Evolutionary conservation across 2,797 vertebrate genomes (phyloP).

Genomic region (Parotocinclus haroldoi): DNA sequence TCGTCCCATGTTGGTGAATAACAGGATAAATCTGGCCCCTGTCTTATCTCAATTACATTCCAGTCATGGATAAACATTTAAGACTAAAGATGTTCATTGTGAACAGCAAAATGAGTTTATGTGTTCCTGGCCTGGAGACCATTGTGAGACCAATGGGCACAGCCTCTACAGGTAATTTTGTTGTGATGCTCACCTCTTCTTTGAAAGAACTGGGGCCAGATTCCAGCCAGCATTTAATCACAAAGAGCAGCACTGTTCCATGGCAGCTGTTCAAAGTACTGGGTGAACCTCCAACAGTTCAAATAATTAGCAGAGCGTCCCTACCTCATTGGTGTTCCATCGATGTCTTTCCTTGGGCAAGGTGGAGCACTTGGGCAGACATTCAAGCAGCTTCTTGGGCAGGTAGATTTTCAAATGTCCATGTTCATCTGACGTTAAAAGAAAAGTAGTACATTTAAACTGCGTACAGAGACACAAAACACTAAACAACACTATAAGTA

Average conservation of each 20-base stretch:
- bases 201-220: not conserved
- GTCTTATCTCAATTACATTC: no score
- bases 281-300: not conserved
- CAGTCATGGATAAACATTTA: no score
- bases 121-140: not conserved
- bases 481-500: not conserved
- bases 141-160: not conserved
- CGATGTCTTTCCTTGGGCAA: constrained; percentile 99
- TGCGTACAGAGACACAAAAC: not conserved
- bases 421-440: constrained; percentile 86
- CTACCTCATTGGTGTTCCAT: constrained; percentile 99
- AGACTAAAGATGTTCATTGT: no score
- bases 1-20: no score
- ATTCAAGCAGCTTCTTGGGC: constrained; percentile 99
- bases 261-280: constrained; percentile 4
- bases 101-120: not conserved
- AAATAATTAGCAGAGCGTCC: constrained; percentile 34
- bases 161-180: not conserved
- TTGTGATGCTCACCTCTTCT: not conserved
- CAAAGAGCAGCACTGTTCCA: not conserved
- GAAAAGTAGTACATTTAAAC: constrained; percentile 1
- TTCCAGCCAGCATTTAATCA: constrained; percentile 1
- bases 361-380: constrained; percentile 99
- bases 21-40: no score
- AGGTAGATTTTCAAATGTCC: constrained; percentile 99